These are phyloP conservation scores for Amphiduros pacificus DNA, from an alignment of 2,888 invertebrate genomes.

Conservation along the genomic window DNA sequence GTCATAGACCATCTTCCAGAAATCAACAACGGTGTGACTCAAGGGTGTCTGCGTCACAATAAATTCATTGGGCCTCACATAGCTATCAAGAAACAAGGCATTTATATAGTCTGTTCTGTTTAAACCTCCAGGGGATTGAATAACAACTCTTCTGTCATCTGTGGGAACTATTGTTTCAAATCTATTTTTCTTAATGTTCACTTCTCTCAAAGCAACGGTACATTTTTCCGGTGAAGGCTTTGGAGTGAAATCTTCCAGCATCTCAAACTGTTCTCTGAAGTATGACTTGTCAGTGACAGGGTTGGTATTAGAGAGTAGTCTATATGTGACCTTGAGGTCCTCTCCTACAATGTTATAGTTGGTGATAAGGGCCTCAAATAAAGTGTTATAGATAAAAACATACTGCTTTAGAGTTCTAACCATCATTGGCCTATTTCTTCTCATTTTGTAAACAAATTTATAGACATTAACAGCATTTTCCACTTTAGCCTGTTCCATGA, in stretches of 20 bases:
- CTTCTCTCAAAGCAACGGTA: constrained; percentile 36
- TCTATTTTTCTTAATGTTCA: constrained; percentile 48
- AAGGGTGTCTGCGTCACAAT: constrained; percentile 58
- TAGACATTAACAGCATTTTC: constrained; percentile 53
- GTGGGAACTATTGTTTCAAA: constrained; percentile 47
- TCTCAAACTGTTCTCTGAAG: constrained; percentile 46
- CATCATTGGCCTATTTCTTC: constrained; percentile 50
- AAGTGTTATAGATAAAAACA: constrained; percentile 53
- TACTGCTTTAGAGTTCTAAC: constrained; percentile 56
- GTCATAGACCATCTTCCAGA: constrained; percentile 58
- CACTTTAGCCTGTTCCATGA: constrained; percentile 49
- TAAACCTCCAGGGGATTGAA: constrained; percentile 38
- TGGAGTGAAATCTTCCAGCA: constrained; percentile 44
- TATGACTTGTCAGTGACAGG: constrained; percentile 41
- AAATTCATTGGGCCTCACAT: constrained; percentile 39
- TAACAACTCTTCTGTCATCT: constrained; percentile 37
- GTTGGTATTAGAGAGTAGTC: constrained; percentile 29
- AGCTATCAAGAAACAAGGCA: constrained; percentile 55
- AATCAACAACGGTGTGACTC: constrained; percentile 51
- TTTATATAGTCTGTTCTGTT: constrained; percentile 53
- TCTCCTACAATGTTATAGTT: constrained; percentile 41
- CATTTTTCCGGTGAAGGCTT: constrained; percentile 32
- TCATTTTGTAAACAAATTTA: constrained; percentile 43
- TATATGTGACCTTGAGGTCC: constrained; percentile 44
- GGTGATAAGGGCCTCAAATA: constrained; percentile 53